Conservation (phyloP, 1,140 invertebrate species). For the Drosophila navojoa region DNA sequence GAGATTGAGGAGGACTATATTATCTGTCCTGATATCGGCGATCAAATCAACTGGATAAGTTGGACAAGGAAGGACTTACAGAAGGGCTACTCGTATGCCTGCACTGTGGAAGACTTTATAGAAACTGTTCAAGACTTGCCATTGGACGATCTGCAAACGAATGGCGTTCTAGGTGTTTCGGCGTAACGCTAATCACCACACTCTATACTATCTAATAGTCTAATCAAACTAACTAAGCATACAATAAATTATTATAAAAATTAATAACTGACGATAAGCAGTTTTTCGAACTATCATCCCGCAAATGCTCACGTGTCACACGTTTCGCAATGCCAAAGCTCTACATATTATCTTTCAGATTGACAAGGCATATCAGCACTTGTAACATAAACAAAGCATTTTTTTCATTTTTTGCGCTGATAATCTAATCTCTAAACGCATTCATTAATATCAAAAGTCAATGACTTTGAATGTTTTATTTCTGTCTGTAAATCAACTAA, state of each 20-base stretch:
- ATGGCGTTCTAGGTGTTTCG: conserved; percentile 61
- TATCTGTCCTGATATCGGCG: conserved; percentile 85
- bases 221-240: background rate
- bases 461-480: background rate
- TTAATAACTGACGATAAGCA: conserved; percentile 13
- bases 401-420: background rate
- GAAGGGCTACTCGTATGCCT: conserved; percentile 88
- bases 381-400: background rate
- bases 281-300: background rate
- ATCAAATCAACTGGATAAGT: conserved; percentile 84
- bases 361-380: conserved; percentile 23
- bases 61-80: conserved; percentile 85
- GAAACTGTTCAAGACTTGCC: conserved; percentile 84
- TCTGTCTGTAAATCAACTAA: background rate
- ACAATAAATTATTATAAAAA: conserved; percentile 22
- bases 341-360: no score
- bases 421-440: background rate
- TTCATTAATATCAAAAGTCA: background rate
- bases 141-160: conserved; percentile 55
- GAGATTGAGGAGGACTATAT: conserved; percentile 82
- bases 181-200: background rate
- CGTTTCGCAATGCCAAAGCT: conserved; percentile 40
- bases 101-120: conserved; percentile 86
- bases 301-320: conserved; percentile 56
- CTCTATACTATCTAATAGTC: background rate